Percentiles rank a stretch among this genome's conserved stretches.
These are phyloP conservation scores for Pelvicachromis taeniatus DNA, from an alignment of 2,113 vertebrate genomes.

Conservation along the genomic window DNA sequence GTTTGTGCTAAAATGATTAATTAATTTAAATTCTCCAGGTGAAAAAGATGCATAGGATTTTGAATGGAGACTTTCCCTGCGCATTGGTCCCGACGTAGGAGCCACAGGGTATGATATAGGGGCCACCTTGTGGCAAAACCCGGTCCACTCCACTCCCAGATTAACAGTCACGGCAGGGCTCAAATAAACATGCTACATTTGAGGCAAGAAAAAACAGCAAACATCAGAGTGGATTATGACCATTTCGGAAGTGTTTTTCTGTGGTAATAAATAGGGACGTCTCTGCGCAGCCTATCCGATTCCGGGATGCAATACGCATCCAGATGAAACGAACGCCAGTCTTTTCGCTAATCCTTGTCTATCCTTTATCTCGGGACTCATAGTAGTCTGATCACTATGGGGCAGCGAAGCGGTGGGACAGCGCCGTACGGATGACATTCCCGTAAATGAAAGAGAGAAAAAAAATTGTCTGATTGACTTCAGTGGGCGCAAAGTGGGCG, in stretches of 20 bases:
- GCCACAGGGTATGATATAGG: constrained; percentile 10
- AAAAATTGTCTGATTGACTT: constrained; percentile 41
- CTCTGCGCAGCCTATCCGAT: constrained; percentile 67
- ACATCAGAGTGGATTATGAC: constrained; percentile 68
- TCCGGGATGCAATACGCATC: constrained; percentile 85
- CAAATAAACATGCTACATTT: constrained; percentile 65
- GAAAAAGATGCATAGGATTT: background rate
- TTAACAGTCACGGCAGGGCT: constrained; percentile 61
- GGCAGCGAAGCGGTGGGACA: constrained; percentile 64
- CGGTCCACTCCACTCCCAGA: constrained; percentile 28
- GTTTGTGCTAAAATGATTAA: background rate
- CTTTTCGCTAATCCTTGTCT: constrained; percentile 86
- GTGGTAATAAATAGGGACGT: constrained; percentile 65
- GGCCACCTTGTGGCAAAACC: constrained; percentile 62
- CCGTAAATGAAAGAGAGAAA: constrained; percentile 52
- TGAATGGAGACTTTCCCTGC: background rate
- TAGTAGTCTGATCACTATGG: constrained; percentile 77
- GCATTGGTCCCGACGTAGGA: background rate
- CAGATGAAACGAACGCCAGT: constrained; percentile 85
- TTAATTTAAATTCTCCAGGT: background rate
- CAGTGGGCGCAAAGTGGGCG: constrained; percentile 44
- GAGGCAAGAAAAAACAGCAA: constrained; percentile 40
- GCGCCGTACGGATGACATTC: constrained; percentile 58
- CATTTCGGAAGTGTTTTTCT: constrained; percentile 68
- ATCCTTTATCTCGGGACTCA: constrained; percentile 88